Conservation (phyloP, 2,113 vertebrate genomes). For the Poicephalus gulielmi region DNA sequence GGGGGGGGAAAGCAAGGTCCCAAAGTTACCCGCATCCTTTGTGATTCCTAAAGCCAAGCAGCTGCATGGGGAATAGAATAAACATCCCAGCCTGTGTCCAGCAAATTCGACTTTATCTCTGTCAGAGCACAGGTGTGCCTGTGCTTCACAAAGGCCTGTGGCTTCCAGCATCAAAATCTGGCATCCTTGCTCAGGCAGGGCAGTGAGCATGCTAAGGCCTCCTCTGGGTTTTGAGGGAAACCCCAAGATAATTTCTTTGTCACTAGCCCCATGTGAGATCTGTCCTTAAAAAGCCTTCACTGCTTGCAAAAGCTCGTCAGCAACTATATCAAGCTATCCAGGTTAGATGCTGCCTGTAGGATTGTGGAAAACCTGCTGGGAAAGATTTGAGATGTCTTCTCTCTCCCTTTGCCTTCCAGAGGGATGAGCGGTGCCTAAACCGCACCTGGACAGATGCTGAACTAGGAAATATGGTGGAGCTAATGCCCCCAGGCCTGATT, state of each 20-base stretch:
- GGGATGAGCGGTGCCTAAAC: background rate
- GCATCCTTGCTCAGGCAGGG: background rate
- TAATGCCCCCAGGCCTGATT: background rate
- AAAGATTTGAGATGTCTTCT: background rate
- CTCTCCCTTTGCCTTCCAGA: background rate
- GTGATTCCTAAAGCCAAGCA: background rate
- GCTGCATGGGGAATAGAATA: background rate
- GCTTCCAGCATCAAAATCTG: rapidly evolving
- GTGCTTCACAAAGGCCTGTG: rapidly evolving
- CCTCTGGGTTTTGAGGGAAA: rapidly evolving
- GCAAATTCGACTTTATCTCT: rapidly evolving
- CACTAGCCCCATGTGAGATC: background rate
- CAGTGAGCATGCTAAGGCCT: background rate
- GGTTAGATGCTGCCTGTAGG: background rate
- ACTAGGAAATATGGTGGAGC: background rate
- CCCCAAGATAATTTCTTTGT: no score
- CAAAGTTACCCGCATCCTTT: background rate
- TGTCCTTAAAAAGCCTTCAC: background rate
- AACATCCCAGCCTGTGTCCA: background rate
- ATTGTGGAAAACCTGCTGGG: background rate
- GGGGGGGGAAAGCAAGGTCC: no score
- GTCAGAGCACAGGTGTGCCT: background rate
- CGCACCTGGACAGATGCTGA: background rate
- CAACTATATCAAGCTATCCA: background rate
- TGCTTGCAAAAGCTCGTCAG: background rate